phyloP scores from a whole-genome alignment of 2,888 invertebrate genomes.

The Plagiodera versicolora region DNA sequence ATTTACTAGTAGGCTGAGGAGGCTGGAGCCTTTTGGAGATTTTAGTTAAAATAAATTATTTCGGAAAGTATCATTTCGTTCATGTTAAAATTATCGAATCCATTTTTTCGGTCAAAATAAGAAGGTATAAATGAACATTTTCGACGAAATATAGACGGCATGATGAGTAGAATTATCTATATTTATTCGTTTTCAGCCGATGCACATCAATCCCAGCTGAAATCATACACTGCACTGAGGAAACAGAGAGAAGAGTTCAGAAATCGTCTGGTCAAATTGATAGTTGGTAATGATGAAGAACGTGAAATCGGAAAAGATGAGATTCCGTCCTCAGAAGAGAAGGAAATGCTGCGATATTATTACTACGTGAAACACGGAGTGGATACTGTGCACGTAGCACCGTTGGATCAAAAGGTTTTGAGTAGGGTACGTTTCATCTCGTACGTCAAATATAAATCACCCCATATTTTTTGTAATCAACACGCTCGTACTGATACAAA shows the following conservation, averaged over 20 bases:
- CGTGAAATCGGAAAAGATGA: conserved; percentile 55
- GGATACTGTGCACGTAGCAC: conserved; percentile 86
- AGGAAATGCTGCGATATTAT: conserved; percentile 78
- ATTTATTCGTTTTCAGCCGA: conserved; percentile 53
- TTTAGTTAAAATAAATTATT: too few species aligned
- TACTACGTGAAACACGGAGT: conserved; percentile 90
- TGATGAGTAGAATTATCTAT: too few species aligned
- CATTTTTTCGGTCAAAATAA: too few species aligned
- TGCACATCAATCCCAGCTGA: conserved; percentile 50
- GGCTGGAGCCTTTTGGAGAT: too few species aligned
- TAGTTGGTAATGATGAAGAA: conserved; percentile 63
- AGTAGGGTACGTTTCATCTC: conserved; percentile 57
- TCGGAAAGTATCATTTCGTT: too few species aligned
- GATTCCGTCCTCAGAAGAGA: conserved; percentile 66
- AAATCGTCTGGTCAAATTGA: conserved; percentile 73
- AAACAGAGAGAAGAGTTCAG: conserved; percentile 83
- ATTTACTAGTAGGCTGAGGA: too few species aligned
- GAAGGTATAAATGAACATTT: too few species aligned
- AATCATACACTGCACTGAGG: conserved; percentile 69
- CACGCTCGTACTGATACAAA: too few species aligned
- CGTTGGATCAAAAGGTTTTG: conserved; percentile 75
- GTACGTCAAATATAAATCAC: not conserved
- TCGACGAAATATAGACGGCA: too few species aligned
- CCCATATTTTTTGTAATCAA: not conserved
- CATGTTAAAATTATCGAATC: too few species aligned